A percentile compares a stretch with the other conserved stretches of the same genome.
Conservation (phyloP, 1,140 invertebrate genomes). For the Brachionus calyciflorus region DNA sequence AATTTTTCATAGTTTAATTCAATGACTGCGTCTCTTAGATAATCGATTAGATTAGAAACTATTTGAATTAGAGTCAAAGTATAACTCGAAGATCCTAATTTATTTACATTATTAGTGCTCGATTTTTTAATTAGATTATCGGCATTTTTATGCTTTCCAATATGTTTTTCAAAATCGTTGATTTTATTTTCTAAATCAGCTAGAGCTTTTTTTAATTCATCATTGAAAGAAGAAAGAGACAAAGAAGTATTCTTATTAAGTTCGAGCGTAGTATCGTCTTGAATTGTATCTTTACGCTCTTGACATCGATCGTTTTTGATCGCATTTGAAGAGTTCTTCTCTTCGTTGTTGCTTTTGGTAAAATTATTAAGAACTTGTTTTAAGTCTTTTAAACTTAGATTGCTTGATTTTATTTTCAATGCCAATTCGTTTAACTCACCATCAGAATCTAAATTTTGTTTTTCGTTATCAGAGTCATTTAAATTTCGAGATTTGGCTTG, state of each 20-base stretch:
- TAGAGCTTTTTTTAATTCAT: constrained; percentile 34
- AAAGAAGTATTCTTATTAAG: background rate
- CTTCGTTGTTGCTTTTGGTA: background rate
- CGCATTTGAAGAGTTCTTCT: background rate
- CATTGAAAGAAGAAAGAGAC: constrained; percentile 7
- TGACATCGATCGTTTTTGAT: too few relatives aligned
- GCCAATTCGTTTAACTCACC: background rate
- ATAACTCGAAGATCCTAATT: constrained; percentile 21
- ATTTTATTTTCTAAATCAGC: constrained; percentile 16
- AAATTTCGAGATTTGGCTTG: background rate
- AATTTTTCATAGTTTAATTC: constrained; percentile 42
- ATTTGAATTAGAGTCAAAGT: background rate
- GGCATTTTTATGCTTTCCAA: background rate
- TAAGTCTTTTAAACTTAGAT: background rate
- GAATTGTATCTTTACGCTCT: background rate
- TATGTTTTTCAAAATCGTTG: constrained; percentile 20
- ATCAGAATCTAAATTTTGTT: background rate
- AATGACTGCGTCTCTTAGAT: background rate
- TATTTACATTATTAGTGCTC: background rate
- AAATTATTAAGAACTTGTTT: background rate
- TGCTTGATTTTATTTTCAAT: background rate
- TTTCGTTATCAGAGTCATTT: background rate
- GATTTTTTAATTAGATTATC: constrained; percentile 8
- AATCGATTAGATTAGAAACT: constrained; percentile 10
- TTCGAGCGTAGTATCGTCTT: background rate